Evolutionary conservation across 2,113 vertebrate genomes (phyloP).

Genomic region (Bombycilla garrulus): DNA sequence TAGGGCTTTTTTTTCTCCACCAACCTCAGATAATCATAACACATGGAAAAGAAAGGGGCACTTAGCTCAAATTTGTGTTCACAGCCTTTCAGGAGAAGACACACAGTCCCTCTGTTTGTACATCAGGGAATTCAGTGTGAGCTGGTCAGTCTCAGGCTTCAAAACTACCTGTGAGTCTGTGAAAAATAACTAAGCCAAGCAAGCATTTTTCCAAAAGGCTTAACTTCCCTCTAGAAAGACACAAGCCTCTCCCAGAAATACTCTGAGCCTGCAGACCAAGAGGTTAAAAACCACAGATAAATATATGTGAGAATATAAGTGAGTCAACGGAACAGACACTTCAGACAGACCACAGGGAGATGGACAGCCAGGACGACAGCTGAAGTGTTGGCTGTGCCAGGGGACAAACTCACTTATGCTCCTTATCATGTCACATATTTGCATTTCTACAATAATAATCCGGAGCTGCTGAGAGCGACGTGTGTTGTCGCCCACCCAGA

Average conservation of each 20-base stretch:
- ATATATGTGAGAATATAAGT: background rate
- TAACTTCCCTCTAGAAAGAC: background rate
- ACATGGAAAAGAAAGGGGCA: background rate
- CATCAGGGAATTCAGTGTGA: background rate
- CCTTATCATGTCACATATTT: slow-evolving; percentile 7
- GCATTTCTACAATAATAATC: background rate
- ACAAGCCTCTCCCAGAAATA: background rate
- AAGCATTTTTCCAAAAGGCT: background rate
- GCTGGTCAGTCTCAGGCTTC: background rate
- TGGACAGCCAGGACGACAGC: background rate
- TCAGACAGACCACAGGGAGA: background rate
- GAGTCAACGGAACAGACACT: background rate
- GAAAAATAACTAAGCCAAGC: background rate
- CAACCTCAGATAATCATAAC: background rate
- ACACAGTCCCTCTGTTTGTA: background rate
- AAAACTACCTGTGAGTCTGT: background rate
- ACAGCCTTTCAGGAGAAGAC: background rate
- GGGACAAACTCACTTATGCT: background rate
- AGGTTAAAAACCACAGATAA: background rate
- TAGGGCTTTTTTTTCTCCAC: background rate
- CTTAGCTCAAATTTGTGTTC: background rate
- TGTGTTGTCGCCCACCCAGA: slow-evolving; percentile 45
- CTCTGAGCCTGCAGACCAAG: background rate
- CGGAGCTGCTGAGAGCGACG: background rate
- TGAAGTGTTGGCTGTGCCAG: slow-evolving; percentile 7